Conservation (phyloP, 2,888 invertebrate genomes). For the Leuctra nigra region DNA sequence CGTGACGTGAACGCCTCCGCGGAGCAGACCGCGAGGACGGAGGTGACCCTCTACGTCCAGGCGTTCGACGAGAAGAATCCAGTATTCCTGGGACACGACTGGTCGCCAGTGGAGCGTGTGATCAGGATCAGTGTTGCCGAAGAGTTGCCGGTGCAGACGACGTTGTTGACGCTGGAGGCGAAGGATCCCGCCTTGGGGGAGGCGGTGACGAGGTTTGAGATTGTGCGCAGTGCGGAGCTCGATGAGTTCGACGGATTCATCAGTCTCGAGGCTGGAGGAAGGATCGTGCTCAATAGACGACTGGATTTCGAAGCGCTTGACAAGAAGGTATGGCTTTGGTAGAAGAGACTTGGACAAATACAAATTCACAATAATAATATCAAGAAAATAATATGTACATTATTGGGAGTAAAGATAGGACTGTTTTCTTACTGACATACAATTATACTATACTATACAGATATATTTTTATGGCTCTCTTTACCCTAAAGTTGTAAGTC, state of each 20-base stretch:
- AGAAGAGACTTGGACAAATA: too few species aligned
- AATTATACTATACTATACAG: too few species aligned
- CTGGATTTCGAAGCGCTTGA: slow-evolving; percentile 71
- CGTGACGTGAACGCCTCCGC: slow-evolving; percentile 59
- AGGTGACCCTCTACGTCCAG: slow-evolving; percentile 70
- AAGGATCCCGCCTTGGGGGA: slow-evolving; percentile 63
- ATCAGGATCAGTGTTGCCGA: slow-evolving; percentile 64
- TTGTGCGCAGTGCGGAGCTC: slow-evolving; percentile 42
- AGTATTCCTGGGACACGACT: slow-evolving; percentile 62
- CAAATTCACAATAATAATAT: too few species aligned
- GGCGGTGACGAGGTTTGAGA: slow-evolving; percentile 48
- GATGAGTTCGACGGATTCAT: slow-evolving; percentile 50
- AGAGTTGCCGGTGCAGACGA: slow-evolving; percentile 68
- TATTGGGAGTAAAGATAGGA: too few species aligned
- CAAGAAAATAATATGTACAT: too few species aligned
- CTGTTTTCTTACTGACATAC: too few species aligned
- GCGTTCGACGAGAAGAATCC: slow-evolving; percentile 72
- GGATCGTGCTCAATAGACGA: slow-evolving; percentile 63
- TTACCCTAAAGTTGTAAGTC: too few species aligned
- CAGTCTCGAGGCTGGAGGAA: slow-evolving; percentile 52
- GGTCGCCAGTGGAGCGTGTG: slow-evolving; percentile 62
- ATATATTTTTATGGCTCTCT: too few species aligned
- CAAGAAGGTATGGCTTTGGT: slow-evolving; percentile 15
- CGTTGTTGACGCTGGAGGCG: slow-evolving; percentile 59
- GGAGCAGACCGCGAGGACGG: slow-evolving; percentile 55